Percentiles rank a stretch among this genome's conserved stretches.
Conservation (phyloP, 2,113 vertebrate species). For the Vimba vimba region DNA sequence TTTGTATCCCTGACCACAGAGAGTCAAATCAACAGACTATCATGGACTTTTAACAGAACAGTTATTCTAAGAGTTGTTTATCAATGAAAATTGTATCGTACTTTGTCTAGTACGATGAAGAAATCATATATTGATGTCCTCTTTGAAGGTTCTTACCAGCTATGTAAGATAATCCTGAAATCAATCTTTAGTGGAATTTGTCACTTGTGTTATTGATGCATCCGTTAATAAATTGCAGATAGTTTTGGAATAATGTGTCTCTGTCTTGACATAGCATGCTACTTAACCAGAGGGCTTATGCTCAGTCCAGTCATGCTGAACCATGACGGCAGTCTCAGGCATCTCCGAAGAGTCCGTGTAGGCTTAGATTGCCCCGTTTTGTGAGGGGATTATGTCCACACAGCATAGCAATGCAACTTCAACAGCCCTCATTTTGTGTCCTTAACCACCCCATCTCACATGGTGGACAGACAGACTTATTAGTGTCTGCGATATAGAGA, state of each 20-base stretch:
- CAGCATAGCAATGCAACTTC: background rate
- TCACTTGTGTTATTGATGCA: background rate
- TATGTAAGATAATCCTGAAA: constrained; percentile 34
- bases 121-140: constrained; percentile 14
- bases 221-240: constrained; percentile 8
- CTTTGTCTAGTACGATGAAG: background rate
- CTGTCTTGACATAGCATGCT: background rate
- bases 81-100: too few species aligned
- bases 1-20: too few species aligned
- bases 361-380: constrained; percentile 8
- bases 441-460: constrained; percentile 2
- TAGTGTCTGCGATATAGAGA: constrained; percentile 26
- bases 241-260: background rate
- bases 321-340: constrained; percentile 10
- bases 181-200: constrained; percentile 35
- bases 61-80: too few species aligned
- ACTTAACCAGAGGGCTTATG: constrained; percentile 11
- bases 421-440: constrained; percentile 26
- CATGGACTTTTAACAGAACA: too few species aligned
- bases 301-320: constrained; percentile 17
- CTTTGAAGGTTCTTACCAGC: constrained; percentile 1
- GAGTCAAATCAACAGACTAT: too few species aligned
- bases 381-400: constrained; percentile 30
- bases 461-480: constrained; percentile 17
- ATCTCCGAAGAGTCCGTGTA: background rate